A percentile compares a stretch with the other conserved stretches of the same genome.
These are phyloP conservation scores for Acanthiza pusilla DNA, from an alignment of 2,797 vertebrate species.

Conservation along the genomic window DNA sequence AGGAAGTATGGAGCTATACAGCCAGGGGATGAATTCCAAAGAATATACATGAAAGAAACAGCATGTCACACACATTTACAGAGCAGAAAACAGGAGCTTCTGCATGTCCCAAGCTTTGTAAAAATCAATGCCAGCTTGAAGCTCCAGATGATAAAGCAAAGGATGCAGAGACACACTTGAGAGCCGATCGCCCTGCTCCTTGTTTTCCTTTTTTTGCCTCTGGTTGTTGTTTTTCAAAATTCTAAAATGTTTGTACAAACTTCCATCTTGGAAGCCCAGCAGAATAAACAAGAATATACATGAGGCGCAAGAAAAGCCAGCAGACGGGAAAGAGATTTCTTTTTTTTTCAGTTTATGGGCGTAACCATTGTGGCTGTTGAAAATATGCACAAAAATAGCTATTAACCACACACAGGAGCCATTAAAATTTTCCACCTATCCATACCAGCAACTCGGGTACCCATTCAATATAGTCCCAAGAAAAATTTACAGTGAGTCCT, in stretches of 20 bases:
- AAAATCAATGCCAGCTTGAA: background rate
- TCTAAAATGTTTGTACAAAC: slow-evolving; percentile 62
- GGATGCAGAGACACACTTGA: background rate
- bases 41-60: background rate
- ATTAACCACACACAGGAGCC: background rate
- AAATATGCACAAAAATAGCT: slow-evolving; percentile 28
- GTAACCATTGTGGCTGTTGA: background rate
- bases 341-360: background rate
- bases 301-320: background rate
- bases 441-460: background rate
- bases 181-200: background rate
- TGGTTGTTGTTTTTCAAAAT: slow-evolving; percentile 51
- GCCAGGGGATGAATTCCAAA: slow-evolving; percentile 10
- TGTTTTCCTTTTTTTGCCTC: slow-evolving; percentile 41
- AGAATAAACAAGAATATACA: slow-evolving; percentile 65
- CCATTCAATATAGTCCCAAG: background rate
- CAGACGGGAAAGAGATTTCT: slow-evolving; percentile 15
- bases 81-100: background rate
- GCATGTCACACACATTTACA: background rate
- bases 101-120: background rate
- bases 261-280: slow-evolving; percentile 52
- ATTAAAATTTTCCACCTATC: background rate
- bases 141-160: background rate
- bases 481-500: background rate
- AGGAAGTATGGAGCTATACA: slow-evolving; percentile 9